A percentile compares a stretch with the other conserved stretches of the same genome.
Evolutionary conservation across 2,888 invertebrate species (phyloP).

Genomic region (Patella depressa): DNA sequence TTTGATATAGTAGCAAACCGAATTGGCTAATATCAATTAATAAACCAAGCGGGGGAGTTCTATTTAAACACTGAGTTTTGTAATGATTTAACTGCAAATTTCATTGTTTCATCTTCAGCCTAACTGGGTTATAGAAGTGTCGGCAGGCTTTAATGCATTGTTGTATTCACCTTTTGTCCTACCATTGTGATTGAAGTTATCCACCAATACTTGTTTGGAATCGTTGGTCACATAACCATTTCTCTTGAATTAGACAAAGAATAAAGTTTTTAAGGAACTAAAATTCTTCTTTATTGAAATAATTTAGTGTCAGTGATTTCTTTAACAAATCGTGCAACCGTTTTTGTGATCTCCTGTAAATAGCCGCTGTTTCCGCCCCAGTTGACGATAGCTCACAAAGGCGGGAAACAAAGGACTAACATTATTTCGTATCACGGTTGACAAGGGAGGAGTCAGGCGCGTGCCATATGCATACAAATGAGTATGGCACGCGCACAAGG

Average conservation of each 20-base stretch:
- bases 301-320: constrained; percentile 18
- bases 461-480: constrained; percentile 27
- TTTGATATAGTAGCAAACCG: neutral
- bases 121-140: constrained; percentile 10
- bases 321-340: constrained; percentile 19
- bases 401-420: constrained; percentile 20
- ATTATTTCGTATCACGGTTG: constrained; percentile 13
- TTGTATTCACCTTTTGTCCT: constrained; percentile 17
- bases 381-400: constrained; percentile 7
- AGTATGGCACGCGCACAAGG: constrained; percentile 10
- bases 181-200: neutral
- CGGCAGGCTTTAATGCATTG: constrained; percentile 12
- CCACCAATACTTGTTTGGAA: neutral
- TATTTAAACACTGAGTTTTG: neutral
- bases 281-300: constrained; percentile 1
- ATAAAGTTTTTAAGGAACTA: neutral
- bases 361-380: constrained; percentile 10
- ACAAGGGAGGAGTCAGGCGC: constrained; percentile 24
- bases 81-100: neutral
- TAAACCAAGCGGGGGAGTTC: neutral
- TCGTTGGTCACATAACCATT: neutral
- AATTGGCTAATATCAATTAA: neutral
- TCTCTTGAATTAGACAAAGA: constrained; percentile 4
- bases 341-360: constrained; percentile 22
- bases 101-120: neutral